Evolutionary conservation across 2,888 invertebrate species (phyloP).

Genomic region (Lymantria dispar): DNA sequence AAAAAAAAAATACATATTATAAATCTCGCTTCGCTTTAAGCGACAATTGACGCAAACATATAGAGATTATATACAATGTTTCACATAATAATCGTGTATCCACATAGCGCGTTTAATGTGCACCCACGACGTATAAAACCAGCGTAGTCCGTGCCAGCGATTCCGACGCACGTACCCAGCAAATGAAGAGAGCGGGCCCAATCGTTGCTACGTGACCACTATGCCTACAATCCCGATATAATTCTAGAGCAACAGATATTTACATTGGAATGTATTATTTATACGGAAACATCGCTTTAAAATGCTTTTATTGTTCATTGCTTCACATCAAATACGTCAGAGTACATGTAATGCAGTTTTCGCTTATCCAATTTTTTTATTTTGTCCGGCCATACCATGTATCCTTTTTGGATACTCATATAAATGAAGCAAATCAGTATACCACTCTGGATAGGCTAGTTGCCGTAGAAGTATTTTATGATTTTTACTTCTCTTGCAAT

Average conservation of each 20-base stretch:
- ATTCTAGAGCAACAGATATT: conserved; percentile 20
- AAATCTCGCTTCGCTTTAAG: conserved; percentile 33
- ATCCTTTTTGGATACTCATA: too few species aligned
- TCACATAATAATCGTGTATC: conserved; percentile 40
- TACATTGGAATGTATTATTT: conserved; percentile 13
- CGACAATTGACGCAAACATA: conserved; percentile 47
- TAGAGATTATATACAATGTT: conserved; percentile 41
- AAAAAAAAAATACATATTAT: not conserved
- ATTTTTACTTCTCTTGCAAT: too few species aligned
- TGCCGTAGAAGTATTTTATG: too few species aligned
- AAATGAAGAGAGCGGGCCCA: conserved; percentile 57
- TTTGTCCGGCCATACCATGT: too few species aligned
- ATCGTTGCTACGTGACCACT: conserved; percentile 52
- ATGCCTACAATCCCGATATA: conserved; percentile 45
- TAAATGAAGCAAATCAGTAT: too few species aligned
- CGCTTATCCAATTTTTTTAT: too few species aligned
- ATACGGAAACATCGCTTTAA: conserved; percentile 21
- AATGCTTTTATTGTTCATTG: conserved; percentile 8
- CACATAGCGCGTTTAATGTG: conserved; percentile 46
- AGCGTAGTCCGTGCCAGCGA: conserved; percentile 16
- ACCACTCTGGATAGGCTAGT: too few species aligned
- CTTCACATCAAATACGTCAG: too few species aligned
- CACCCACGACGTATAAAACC: conserved; percentile 15
- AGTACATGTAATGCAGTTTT: too few species aligned
- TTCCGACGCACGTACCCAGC: conserved; percentile 51